Conservation (phyloP, 1,140 invertebrate genomes). For the Eueides isabella region DNA sequence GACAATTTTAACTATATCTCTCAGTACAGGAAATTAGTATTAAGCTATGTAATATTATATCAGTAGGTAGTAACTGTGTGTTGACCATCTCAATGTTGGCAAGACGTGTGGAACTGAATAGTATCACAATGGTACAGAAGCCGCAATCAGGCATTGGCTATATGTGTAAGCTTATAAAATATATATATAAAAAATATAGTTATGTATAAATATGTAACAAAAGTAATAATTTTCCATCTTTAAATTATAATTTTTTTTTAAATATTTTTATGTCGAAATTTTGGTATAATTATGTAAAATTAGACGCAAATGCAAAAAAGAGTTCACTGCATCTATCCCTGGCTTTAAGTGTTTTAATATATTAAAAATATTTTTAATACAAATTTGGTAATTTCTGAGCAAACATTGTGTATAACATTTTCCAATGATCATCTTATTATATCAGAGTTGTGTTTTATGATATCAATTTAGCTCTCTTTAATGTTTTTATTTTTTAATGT, state of each 20-base stretch:
- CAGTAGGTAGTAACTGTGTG: conserved; percentile 61
- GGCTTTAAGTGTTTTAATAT: neutral
- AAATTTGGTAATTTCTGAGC: neutral
- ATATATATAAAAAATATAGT: neutral
- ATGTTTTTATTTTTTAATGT: neutral
- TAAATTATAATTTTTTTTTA: neutral
- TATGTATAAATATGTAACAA: conserved; percentile 1
- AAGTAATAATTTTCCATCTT: neutral
- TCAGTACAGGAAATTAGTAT: conserved; percentile 79
- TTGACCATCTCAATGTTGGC: conserved; percentile 25
- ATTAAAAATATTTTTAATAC: neutral
- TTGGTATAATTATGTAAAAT: no score
- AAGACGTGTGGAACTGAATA: neutral
- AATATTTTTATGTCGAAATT: no score
- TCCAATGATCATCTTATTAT: neutral
- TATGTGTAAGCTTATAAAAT: neutral
- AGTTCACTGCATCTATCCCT: neutral
- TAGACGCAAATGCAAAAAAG: neutral
- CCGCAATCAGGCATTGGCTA: neutral
- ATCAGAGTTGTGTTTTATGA: neutral
- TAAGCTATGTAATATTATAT: conserved; percentile 64
- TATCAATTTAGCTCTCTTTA: conserved; percentile 1
- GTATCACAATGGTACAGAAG: neutral
- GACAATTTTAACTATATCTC: conserved; percentile 75
- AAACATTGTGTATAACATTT: neutral